phyloP scores from a whole-genome alignment of 2,113 vertebrate genomes.

The Apistogramma diplotaenia region DNA sequence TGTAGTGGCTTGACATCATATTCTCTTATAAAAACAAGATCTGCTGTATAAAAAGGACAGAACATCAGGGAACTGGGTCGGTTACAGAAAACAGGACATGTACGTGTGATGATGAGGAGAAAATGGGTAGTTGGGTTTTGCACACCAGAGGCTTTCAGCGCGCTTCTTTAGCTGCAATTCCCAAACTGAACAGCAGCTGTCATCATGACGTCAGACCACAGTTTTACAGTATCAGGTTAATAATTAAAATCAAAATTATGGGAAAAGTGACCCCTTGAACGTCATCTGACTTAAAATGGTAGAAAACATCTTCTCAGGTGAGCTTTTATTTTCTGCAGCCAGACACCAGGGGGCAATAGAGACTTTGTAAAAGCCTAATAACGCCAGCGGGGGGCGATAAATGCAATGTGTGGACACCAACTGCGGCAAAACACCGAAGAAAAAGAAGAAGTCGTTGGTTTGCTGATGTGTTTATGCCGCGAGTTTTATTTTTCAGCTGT shows the following conservation, averaged over 20 bases:
- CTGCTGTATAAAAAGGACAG: not conserved
- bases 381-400: not conserved
- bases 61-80: not conserved
- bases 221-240: not conserved
- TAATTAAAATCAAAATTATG: not conserved
- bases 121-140: not conserved
- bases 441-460: not conserved
- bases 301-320: not conserved
- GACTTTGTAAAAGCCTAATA: not conserved
- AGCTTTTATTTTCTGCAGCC: not conserved
- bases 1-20: too few species aligned
- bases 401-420: not conserved
- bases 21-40: not conserved
- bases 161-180: not conserved
- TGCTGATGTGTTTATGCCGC: not conserved
- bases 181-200: not conserved
- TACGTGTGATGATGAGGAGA: not conserved
- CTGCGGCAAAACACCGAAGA: not conserved
- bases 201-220: not conserved
- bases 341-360: not conserved
- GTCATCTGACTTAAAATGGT: too few species aligned
- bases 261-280: not conserved
- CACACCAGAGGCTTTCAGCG: too few species aligned
- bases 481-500: not conserved
- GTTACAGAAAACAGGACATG: not conserved